Evolutionary conservation across 2,113 vertebrate species (phyloP), one percentile per base, ranked within the genome.

Genomic region (Pteruthius melanotis): DNA sequence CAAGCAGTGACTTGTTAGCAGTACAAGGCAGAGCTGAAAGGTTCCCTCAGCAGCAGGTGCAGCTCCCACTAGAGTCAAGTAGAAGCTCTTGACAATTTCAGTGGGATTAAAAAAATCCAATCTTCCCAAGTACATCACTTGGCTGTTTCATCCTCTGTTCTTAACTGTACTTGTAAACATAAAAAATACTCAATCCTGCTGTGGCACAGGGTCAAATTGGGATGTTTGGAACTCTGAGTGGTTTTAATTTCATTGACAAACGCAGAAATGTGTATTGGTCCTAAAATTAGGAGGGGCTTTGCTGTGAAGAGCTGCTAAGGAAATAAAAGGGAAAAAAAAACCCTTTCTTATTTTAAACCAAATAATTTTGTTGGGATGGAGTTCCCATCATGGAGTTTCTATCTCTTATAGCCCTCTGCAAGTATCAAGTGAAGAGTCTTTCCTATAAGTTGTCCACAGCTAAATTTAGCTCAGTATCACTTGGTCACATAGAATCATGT

Each of bases 381-480:
- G 47, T 69, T 39, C 15, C 47, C 52, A 33, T 70, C 54, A 42
- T 49, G 60, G 45, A 50, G 52, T 91, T 85, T 60, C 24, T 53
- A 30, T 61, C n/a, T 79, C 47, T 82, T 33, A 28, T 28, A 70
- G 63, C 39, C 14, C 74, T 93, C 84, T 88, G 33, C 35, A 66
- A 94, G 95, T 97, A 94, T 98, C 96, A 95, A 94, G 88, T 98
- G 88, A 87, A 95, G 87, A 90, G 72, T 37, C 91, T 82, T 90
- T 93, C 68, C 93, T 95, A 42, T 92, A 91, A 97, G 90, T 87
- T 90, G 89, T 52, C 84, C n/a, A 27, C 61, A 72, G 97, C 97
- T 98, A 98, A 98, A 98, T 98, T 98, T 98, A 98, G 98, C 97
- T 96, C 77, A 30, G 84, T 95, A 97, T 97, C 97, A 97, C 90